Conservation (phyloP, 2,797 vertebrate species). For the Esox masquinongy region DNA sequence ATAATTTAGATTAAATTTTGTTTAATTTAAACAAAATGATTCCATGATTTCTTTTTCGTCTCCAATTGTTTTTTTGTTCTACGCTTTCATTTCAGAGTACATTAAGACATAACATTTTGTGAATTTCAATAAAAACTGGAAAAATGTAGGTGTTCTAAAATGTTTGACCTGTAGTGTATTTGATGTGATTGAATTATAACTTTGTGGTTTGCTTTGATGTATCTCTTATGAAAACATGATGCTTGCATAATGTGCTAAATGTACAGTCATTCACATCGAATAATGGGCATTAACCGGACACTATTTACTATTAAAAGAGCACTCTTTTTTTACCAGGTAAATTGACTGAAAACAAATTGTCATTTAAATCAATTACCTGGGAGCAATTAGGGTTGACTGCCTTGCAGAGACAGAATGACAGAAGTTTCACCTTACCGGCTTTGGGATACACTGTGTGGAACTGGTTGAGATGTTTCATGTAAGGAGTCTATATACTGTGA, state of each 20-base stretch:
- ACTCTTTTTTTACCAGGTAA: too few relatives aligned
- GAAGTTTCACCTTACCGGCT: too few relatives aligned
- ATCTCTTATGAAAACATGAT: background rate
- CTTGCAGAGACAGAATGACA: too few relatives aligned
- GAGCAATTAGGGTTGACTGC: too few relatives aligned
- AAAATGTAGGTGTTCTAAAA: too few relatives aligned
- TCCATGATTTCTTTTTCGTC: background rate
- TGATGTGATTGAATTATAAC: background rate
- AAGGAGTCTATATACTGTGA: background rate
- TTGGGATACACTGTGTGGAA: background rate
- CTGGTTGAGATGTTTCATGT: background rate
- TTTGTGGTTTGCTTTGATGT: background rate
- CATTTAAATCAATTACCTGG: too few relatives aligned
- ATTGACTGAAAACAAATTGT: too few relatives aligned
- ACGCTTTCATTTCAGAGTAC: too few relatives aligned
- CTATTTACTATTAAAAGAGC: background rate
- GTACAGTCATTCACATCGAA: background rate
- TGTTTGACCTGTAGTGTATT: background rate
- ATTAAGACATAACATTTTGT: too few relatives aligned
- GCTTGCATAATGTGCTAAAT: background rate
- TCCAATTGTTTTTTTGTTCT: too few relatives aligned
- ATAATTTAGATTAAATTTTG: too few relatives aligned
- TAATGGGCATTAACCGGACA: background rate
- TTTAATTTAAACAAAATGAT: background rate
- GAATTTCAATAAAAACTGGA: too few relatives aligned